Evolutionary conservation across 23 tunicate species (phyloP), one percentile per base, ranked within the genome.

Genomic region (Trididemnum nubilum): DNA sequence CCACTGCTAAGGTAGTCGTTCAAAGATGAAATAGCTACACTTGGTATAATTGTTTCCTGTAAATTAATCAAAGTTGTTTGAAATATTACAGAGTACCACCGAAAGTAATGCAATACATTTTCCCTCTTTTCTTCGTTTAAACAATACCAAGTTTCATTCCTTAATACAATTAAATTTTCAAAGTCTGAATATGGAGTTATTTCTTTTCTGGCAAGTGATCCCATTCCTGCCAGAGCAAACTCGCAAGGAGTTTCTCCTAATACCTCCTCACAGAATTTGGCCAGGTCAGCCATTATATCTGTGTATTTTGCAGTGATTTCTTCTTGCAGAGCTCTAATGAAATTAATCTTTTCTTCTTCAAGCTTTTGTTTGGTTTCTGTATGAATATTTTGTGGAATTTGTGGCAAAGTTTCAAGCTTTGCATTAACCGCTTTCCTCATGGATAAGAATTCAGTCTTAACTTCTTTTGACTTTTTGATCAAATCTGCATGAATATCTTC

Each of bases 141-240:
- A 15, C 15, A 7, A 44, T 15, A 7, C 15, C 12, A 44, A 5
- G 26, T 61, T 15, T 21, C 26, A n/a, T 61, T n/a, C 3, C n/a
- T 26, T n/a, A 61, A n/a, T 24, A 61, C 5, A 12, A 61, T 61
- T 15, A n/a, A 3, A 61, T 61, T 22, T 61, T 61, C 67, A 24
- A 61, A 61, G n/a, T 61, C 67, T 12, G 67, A 61, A n/a, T 61
- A 61, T 3, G 67, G 67, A 12, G 67, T 61, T 12, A 61, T 61
- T 26, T 61, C 67, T n/a, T 61, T n/a, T 61, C 67, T 61, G 25
- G 67, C 67, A 3, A 61, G n/a, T 5, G 67, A 61, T 4, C 67
- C 67, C 67, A 61, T 61, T 61, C 67, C 67, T 3, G 26, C 26
- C 26, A 61, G 4, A 22, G 67, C 67, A 61, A 61, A 61, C 26